Percentiles rank a stretch among this genome's conserved stretches.
phyloP scores from a whole-genome alignment of 1,140 invertebrate species.

The Drosophila setifemur region DNA sequence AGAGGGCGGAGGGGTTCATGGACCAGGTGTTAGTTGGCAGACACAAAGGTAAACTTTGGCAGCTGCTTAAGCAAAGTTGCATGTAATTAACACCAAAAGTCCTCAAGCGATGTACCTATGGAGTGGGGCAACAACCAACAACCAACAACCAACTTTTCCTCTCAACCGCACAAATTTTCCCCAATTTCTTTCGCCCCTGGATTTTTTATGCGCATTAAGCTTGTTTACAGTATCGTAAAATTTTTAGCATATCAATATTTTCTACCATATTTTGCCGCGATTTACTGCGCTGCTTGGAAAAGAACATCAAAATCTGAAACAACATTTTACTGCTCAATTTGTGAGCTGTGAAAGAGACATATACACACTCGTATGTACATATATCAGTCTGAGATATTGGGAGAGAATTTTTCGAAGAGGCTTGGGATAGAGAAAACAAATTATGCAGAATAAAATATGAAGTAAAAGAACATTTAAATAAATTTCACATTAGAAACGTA shows the following conservation, averaged over 20 bases:
- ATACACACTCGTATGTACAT: too few species aligned
- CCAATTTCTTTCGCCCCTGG: neutral
- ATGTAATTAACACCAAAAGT: slow-evolving; percentile 76
- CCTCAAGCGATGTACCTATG: slow-evolving; percentile 35
- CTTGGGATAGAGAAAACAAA: too few species aligned
- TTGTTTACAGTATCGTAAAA: slow-evolving; percentile 79
- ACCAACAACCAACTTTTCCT: slow-evolving; percentile 5
- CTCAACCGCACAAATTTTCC: slow-evolving; percentile 24
- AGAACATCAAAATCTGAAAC: slow-evolving; percentile 44
- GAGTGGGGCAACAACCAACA: neutral
- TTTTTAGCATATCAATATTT: slow-evolving; percentile 54
- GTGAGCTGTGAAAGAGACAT: slow-evolving; percentile 4
- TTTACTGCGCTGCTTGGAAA: slow-evolving; percentile 12
- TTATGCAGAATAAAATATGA: too few species aligned
- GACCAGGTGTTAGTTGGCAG: slow-evolving; percentile 50
- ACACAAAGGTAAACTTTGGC: slow-evolving; percentile 54
- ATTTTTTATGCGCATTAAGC: slow-evolving; percentile 64
- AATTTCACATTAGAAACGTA: neutral
- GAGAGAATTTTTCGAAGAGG: too few species aligned
- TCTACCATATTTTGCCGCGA: slow-evolving; percentile 10
- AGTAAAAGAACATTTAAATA: too few species aligned
- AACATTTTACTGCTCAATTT: slow-evolving; percentile 74
- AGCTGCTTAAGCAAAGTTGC: slow-evolving; percentile 65
- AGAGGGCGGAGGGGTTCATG: neutral
- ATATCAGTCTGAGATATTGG: too few species aligned